These are phyloP conservation scores for Heliopora coerulea DNA, from an alignment of 92 coral and sea anemone genomes.

Conservation along the genomic window DNA sequence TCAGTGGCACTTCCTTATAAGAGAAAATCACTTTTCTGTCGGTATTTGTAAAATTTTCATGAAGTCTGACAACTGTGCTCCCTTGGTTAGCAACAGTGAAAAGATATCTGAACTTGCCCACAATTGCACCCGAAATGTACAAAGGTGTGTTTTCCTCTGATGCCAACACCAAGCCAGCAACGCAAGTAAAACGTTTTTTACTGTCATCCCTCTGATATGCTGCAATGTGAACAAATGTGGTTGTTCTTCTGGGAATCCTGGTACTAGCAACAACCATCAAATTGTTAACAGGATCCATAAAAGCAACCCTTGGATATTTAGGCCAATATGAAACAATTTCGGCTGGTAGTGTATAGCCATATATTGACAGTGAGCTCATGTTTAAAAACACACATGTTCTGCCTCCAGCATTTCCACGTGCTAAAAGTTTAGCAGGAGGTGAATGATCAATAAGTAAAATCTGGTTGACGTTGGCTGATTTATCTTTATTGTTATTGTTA, in stretches of 20 bases:
- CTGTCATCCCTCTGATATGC: too few species aligned
- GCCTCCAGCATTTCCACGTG: background rate
- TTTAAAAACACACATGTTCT: background rate
- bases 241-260: background rate
- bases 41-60: background rate
- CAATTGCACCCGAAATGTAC: conserved; percentile 15
- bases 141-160: too few species aligned
- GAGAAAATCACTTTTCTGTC: background rate
- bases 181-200: too few species aligned
- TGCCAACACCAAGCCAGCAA: background rate
- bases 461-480: conserved; percentile 11
- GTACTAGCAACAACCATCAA: conserved; percentile 8
- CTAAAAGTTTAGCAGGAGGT: conserved; percentile 1
- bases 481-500: background rate
- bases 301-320: conserved; percentile 1
- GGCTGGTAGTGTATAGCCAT: background rate
- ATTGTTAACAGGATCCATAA: conserved; percentile 13
- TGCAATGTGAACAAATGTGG: background rate
- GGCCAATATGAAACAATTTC: background rate
- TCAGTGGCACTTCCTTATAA: conserved; percentile 10
- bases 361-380: background rate
- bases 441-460: conserved; percentile 13
- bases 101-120: conserved; percentile 25
- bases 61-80: conserved; percentile 18
- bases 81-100: background rate